Conservation (phyloP, 2,888 invertebrate species). For the Monopis laevigella region DNA sequence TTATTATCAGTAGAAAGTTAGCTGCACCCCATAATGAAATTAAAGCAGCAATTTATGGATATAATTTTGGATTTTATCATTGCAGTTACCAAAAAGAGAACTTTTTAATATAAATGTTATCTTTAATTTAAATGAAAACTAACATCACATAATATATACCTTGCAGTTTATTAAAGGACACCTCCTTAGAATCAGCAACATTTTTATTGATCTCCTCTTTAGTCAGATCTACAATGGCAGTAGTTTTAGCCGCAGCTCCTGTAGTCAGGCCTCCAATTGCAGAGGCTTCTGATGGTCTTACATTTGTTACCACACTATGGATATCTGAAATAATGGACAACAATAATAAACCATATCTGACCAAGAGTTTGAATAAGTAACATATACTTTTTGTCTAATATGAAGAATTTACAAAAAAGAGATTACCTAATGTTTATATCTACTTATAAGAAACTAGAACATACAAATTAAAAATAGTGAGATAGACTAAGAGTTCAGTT, state of each 20-base stretch:
- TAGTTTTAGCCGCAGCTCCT: slow-evolving; percentile 63
- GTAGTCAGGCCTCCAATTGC: slow-evolving; percentile 78
- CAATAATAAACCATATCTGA: too few relatives aligned
- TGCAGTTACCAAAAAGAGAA: not conserved
- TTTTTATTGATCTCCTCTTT: slow-evolving; percentile 68
- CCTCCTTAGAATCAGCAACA: slow-evolving; percentile 75
- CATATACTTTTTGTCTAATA: too few relatives aligned
- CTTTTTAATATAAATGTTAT: not conserved
- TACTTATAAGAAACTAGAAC: too few relatives aligned
- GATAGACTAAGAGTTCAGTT: too few relatives aligned
- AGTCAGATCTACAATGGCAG: slow-evolving; percentile 70
- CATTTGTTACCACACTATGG: slow-evolving; percentile 56
- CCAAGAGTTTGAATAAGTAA: too few relatives aligned
- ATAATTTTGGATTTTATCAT: too few relatives aligned
- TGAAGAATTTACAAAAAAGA: too few relatives aligned
- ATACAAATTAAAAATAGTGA: too few relatives aligned
- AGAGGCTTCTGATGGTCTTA: slow-evolving; percentile 75
- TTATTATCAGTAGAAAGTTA: too few relatives aligned
- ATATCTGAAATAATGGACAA: slow-evolving; percentile 34
- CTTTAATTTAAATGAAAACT: not conserved
- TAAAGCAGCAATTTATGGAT: too few relatives aligned
- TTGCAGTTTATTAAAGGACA: slow-evolving; percentile 80
- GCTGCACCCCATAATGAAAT: too few relatives aligned
- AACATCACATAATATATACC: slow-evolving; percentile 34
- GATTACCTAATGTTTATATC: too few relatives aligned